A percentile compares a stretch with the other conserved stretches of the same genome.
Evolutionary conservation across 2,113 vertebrate genomes (phyloP).

Genomic region (Prolemur simus): DNA sequence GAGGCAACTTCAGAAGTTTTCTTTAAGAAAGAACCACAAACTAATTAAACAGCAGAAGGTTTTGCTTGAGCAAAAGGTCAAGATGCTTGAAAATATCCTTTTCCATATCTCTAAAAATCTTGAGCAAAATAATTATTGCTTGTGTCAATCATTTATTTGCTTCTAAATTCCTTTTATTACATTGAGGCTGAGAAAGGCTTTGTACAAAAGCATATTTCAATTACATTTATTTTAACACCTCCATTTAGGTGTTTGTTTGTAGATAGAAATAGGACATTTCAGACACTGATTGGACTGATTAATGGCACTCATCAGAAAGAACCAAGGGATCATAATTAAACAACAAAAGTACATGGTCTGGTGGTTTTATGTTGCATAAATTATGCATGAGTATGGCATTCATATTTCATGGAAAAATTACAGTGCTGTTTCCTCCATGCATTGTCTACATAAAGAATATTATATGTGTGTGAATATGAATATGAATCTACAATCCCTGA

Average conservation of each 20-base stretch:
- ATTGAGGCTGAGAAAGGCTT: background rate
- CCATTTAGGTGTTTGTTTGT: constrained; percentile 55
- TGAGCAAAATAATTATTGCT: background rate
- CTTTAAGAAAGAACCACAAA: background rate
- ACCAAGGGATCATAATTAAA: constrained; percentile 69
- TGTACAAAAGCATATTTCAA: constrained; percentile 25
- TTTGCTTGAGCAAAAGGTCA: constrained; percentile 27
- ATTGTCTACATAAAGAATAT: constrained; percentile 58
- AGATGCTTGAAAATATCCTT: background rate
- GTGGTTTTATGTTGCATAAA: constrained; percentile 70
- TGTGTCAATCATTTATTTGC: constrained; percentile 11
- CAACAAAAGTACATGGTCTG: constrained; percentile 51
- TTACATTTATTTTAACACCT: constrained; percentile 35
- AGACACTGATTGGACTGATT: constrained; percentile 68
- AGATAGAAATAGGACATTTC: constrained; percentile 56
- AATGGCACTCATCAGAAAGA: constrained; percentile 38
- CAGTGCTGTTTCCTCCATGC: constrained; percentile 43
- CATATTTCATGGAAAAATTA: constrained; percentile 68
- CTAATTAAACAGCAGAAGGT: constrained; percentile 3
- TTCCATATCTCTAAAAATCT: constrained; percentile 23
- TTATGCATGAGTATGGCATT: constrained; percentile 72
- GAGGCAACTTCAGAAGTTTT: background rate
- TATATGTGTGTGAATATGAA: constrained; percentile 52
- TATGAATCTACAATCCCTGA: background rate
- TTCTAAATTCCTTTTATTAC: constrained; percentile 32